phyloP scores from a whole-genome alignment of 2,888 invertebrate genomes.

The Ichneumoninae sp. region DNA sequence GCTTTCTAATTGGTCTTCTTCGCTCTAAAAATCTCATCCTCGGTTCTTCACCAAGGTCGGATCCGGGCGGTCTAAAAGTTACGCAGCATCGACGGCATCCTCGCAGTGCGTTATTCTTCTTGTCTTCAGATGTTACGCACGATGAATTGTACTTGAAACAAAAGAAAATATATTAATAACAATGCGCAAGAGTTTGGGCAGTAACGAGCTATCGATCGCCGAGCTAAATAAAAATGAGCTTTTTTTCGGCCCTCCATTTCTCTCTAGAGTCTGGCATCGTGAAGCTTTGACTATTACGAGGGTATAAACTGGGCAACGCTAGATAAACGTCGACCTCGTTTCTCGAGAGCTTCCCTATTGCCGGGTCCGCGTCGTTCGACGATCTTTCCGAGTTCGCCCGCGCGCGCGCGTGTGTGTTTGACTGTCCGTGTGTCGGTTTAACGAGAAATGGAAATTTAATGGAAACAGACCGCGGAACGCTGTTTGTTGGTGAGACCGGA shows the following conservation, averaged over 20 bases:
- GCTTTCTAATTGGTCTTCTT: slow-evolving; percentile 66
- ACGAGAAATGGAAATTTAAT: slow-evolving; percentile 46
- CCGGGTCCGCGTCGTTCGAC: slow-evolving; percentile 37
- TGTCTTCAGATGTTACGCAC: background rate
- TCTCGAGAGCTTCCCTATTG: slow-evolving; percentile 62
- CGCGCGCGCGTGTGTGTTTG: background rate
- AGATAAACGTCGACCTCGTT: slow-evolving; percentile 66
- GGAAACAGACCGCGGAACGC: slow-evolving; percentile 38
- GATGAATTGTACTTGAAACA: background rate
- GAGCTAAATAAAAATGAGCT: background rate
- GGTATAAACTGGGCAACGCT: slow-evolving; percentile 42
- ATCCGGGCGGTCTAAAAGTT: slow-evolving; percentile 10
- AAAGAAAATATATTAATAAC: background rate
- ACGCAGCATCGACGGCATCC: background rate
- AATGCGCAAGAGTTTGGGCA: background rate
- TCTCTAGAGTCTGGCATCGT: slow-evolving; percentile 13
- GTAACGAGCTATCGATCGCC: background rate
- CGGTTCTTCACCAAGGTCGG: slow-evolving; percentile 63
- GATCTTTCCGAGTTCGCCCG: slow-evolving; percentile 23
- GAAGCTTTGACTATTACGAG: slow-evolving; percentile 41
- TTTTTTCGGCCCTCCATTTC: slow-evolving; percentile 4
- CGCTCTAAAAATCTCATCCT: slow-evolving; percentile 64
- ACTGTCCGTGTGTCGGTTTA: background rate
- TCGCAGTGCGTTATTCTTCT: background rate
- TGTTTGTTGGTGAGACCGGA: slow-evolving; percentile 28